Conservation (phyloP, 1,140 invertebrate species). For the Cryptotermes secundus region DNA sequence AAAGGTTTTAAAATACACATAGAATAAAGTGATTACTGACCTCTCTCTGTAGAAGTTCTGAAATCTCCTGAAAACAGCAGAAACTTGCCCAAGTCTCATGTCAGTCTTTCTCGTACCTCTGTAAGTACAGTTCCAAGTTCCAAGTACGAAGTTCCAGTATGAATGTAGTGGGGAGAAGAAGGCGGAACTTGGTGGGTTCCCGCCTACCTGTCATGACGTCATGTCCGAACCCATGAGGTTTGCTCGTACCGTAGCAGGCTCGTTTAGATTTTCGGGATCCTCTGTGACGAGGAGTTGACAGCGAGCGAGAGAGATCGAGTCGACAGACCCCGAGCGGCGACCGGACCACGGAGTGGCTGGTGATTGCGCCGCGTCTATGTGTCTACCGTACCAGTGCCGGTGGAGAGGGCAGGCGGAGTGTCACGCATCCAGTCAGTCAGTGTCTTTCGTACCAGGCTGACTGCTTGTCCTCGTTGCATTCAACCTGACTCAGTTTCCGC, state of each 20-base stretch:
- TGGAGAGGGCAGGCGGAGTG: constrained; percentile 27
- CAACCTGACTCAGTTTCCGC: neutral
- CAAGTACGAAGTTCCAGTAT: neutral
- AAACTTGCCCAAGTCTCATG: neutral
- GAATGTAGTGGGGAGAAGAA: neutral
- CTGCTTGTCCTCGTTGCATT: neutral
- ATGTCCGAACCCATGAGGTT: constrained; percentile 45
- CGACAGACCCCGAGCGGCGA: constrained; percentile 40
- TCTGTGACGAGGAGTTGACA: constrained; percentile 49
- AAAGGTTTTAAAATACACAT: neutral
- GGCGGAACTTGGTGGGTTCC: constrained; percentile 34
- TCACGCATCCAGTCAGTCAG: constrained; percentile 33
- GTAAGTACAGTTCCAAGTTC: too few relatives aligned
- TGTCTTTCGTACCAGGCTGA: constrained; percentile 26
- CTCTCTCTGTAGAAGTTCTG: neutral
- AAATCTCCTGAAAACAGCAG: neutral
- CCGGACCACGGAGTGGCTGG: constrained; percentile 45
- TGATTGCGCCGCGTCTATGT: constrained; percentile 44
- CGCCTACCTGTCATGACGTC: constrained; percentile 47
- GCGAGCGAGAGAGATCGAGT: constrained; percentile 36
- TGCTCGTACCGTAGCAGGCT: constrained; percentile 37
- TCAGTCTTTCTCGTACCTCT: too few relatives aligned
- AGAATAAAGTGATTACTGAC: neutral
- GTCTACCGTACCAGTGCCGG: constrained; percentile 38
- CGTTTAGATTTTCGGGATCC: constrained; percentile 31